These are phyloP conservation scores for Archegozetes longisetosus DNA, from an alignment of 1,140 invertebrate species.

Conservation along the genomic window DNA sequence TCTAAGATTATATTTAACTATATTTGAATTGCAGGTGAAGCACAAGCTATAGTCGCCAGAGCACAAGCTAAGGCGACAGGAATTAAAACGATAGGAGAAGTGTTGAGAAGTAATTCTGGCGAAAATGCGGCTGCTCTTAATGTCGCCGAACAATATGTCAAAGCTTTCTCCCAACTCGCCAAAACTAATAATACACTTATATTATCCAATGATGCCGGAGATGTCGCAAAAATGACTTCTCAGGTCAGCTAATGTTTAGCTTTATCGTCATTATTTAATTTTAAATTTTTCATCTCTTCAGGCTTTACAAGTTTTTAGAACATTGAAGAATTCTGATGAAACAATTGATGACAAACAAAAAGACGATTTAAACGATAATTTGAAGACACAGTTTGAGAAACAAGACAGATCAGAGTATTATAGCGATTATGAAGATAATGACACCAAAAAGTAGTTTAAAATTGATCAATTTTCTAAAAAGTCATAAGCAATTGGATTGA, in stretches of 20 bases:
- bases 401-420: background rate
- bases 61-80: slow-evolving; percentile 22
- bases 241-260: slow-evolving; percentile 19
- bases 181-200: slow-evolving; percentile 87
- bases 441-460: too few species aligned
- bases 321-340: background rate
- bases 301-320: slow-evolving; percentile 13
- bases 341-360: background rate
- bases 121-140: slow-evolving; percentile 75
- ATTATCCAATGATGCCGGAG: slow-evolving; percentile 71
- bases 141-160: slow-evolving; percentile 86
- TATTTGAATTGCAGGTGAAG: background rate
- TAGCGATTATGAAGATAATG: background rate
- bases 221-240: slow-evolving; percentile 31
- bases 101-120: slow-evolving; percentile 37
- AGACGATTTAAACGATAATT: too few species aligned
- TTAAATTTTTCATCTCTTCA: background rate
- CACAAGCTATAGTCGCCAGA: slow-evolving; percentile 10
- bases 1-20: background rate
- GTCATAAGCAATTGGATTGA: too few species aligned
- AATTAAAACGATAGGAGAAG: slow-evolving; percentile 1
- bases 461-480: too few species aligned
- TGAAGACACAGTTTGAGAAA: background rate
- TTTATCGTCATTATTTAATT: too few species aligned
- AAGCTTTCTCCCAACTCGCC: slow-evolving; percentile 80